These are phyloP conservation scores for Pseudochirops corinnae DNA, from an alignment of 2,797 vertebrate genomes.

Conservation along the genomic window DNA sequence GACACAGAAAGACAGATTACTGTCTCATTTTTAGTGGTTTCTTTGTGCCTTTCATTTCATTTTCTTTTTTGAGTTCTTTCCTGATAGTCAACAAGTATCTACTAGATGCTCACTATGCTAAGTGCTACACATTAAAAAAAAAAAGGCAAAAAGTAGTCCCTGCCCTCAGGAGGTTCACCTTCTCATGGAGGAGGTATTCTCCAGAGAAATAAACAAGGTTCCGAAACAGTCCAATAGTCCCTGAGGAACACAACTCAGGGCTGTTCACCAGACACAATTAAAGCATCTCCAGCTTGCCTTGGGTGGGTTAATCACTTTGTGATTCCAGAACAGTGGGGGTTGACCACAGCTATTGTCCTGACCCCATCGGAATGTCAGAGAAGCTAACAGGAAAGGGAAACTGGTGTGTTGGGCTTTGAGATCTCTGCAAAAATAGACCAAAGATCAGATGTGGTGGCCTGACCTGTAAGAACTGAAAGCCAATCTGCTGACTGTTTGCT, in stretches of 20 bases:
- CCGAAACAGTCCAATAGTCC: neutral
- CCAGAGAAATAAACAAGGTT: neutral
- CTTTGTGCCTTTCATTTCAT: neutral
- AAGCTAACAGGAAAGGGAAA: conserved; percentile 4
- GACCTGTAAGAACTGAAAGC: neutral
- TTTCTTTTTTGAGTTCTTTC: neutral
- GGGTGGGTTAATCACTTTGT: neutral
- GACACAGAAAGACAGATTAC: neutral
- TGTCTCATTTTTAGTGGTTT: neutral
- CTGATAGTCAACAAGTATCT: neutral
- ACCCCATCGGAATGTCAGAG: neutral
- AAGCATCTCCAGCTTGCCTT: neutral
- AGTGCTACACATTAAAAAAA: neutral
- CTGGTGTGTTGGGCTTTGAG: neutral
- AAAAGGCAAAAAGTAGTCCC: neutral
- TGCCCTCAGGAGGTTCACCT: neutral
- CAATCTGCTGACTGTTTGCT: neutral
- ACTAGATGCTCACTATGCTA: neutral
- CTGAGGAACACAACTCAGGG: neutral
- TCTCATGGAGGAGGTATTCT: neutral
- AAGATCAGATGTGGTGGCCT: neutral
- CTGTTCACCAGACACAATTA: neutral
- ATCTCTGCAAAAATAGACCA: conserved; percentile 10
- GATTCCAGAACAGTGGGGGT: neutral
- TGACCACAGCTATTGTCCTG: neutral